These are phyloP conservation scores for Styela clava DNA, from an alignment of 23 tunicate genomes.

Conservation along the genomic window DNA sequence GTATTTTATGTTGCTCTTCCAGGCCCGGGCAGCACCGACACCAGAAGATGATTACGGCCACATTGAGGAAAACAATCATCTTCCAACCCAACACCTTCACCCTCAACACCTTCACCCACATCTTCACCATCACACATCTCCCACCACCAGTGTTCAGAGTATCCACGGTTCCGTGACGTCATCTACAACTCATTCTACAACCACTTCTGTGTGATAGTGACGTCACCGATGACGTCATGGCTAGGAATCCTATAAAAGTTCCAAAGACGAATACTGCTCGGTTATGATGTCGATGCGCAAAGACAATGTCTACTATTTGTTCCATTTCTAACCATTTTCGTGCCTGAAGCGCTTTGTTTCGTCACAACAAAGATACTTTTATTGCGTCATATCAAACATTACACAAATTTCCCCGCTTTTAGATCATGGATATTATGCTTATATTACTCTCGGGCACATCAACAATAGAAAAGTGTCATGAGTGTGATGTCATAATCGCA, in stretches of 20 bases:
- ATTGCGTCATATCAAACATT: background rate
- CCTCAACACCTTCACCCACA: background rate
- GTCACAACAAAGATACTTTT: background rate
- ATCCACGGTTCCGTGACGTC: slow-evolving; percentile 61
- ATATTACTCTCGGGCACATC: too few relatives aligned
- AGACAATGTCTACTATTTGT: background rate
- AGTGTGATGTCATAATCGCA: too few relatives aligned
- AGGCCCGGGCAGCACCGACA: background rate
- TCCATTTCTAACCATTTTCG: background rate
- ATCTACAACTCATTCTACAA: slow-evolving; percentile 47
- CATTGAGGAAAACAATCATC: background rate
- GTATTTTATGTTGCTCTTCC: too few relatives aligned
- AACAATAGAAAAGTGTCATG: too few relatives aligned
- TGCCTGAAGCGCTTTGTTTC: background rate
- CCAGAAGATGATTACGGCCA: background rate
- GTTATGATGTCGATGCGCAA: background rate
- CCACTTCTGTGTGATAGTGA: slow-evolving; percentile 41
- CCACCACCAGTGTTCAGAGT: slow-evolving; percentile 20
- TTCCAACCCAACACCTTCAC: background rate
- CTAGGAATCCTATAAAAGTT: background rate
- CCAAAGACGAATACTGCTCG: background rate
- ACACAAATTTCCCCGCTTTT: background rate
- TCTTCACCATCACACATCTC: background rate
- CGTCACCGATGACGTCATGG: background rate
- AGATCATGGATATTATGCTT: background rate